Conservation (phyloP, 2,113 vertebrate species). For the Crotalus viridis region DNA sequence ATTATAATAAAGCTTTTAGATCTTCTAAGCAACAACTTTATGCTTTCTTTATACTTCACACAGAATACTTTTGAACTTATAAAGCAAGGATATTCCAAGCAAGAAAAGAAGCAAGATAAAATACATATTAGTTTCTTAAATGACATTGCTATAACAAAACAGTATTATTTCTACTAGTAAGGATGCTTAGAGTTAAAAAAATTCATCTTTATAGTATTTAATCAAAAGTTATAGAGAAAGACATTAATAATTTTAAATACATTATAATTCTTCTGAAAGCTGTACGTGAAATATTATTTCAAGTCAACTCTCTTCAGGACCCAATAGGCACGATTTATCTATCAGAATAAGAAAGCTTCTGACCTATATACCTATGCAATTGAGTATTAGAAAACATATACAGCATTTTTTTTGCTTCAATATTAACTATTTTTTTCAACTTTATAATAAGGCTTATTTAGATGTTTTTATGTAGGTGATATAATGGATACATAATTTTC, state of each 20-base stretch:
- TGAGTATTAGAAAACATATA: background rate
- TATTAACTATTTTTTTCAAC: background rate
- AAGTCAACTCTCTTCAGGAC: background rate
- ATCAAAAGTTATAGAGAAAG: background rate
- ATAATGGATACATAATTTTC: background rate
- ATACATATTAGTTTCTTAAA: background rate
- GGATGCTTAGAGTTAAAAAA: background rate
- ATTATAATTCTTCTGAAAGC: background rate
- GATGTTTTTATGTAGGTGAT: background rate
- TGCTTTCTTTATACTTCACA: background rate
- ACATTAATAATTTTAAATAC: background rate
- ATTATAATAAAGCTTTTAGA: background rate
- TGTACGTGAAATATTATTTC: background rate
- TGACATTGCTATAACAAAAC: background rate
- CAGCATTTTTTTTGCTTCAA: background rate
- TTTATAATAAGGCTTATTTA: background rate
- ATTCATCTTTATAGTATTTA: background rate
- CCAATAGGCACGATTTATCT: background rate
- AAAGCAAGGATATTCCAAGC: background rate
- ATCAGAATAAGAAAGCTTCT: background rate
- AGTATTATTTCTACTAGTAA: background rate
- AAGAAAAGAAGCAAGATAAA: background rate
- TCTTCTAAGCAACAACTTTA: background rate
- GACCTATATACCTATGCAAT: background rate
- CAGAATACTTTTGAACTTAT: background rate